phyloP scores from a whole-genome alignment of 2,113 vertebrate species.

The Accipiter virgatus region DNA sequence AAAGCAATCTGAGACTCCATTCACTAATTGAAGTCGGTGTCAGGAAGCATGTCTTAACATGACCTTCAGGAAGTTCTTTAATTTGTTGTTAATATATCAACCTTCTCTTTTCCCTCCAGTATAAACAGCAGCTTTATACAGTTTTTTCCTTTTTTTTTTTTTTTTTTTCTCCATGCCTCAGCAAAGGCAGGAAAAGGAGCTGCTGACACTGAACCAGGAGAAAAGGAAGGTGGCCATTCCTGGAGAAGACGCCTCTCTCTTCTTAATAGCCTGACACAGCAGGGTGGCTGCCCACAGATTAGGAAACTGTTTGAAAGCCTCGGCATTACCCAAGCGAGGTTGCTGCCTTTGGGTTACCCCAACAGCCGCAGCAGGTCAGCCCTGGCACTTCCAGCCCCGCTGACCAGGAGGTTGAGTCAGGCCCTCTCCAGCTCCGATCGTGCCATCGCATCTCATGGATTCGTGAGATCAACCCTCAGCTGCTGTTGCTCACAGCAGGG shows the following conservation, averaged over 20 bases:
- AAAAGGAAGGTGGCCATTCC: background rate
- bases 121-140: background rate
- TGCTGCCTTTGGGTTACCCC: background rate
- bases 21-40: background rate
- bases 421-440: background rate
- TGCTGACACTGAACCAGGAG: background rate
- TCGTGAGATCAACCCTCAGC: background rate
- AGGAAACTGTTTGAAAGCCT: conserved; percentile 12
- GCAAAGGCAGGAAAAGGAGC: background rate
- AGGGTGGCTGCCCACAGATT: background rate
- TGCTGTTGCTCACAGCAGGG: rapidly evolving
- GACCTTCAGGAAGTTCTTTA: conserved; percentile 18
- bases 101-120: background rate
- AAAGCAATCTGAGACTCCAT: background rate
- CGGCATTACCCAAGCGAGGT: background rate
- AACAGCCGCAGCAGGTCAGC: background rate
- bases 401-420: background rate
- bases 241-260: background rate
- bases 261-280: background rate
- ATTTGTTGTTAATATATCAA: background rate
- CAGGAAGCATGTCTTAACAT: conserved; percentile 2
- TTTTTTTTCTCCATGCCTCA: background rate
- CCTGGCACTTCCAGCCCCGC: background rate
- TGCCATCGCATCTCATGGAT: rapidly evolving
- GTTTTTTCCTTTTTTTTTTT: background rate